These are phyloP conservation scores for Tachypleus tridentatus DNA, from an alignment of 1,140 invertebrate species.

Conservation along the genomic window DNA sequence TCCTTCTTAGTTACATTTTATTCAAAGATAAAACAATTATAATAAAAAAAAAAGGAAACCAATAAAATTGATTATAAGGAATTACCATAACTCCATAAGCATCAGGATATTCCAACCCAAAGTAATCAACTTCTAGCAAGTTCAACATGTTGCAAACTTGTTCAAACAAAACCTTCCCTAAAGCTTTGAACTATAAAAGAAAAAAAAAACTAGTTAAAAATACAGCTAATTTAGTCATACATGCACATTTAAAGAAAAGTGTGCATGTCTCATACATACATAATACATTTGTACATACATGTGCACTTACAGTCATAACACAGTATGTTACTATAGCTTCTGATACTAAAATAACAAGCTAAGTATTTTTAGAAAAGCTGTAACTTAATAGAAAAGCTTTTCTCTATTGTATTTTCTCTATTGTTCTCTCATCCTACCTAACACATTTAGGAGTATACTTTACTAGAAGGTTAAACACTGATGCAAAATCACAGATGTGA, in stretches of 20 bases:
- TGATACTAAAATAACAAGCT: neutral
- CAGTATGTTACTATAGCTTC: neutral
- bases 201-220: conserved; percentile 7
- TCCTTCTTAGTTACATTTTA: too few species aligned
- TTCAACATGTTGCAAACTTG: conserved; percentile 93
- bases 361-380: neutral
- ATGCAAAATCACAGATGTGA: too few species aligned
- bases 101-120: conserved; percentile 91
- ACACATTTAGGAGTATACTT: too few species aligned
- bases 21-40: too few species aligned
- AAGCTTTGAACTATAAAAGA: conserved; percentile 76
- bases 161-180: conserved; percentile 85
- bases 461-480: too few species aligned
- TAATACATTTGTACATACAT: neutral
- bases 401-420: too few species aligned
- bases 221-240: neutral
- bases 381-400: neutral
- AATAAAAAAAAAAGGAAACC: neutral
- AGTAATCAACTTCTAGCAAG: conserved; percentile 93
- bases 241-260: neutral
- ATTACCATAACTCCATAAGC: conserved; percentile 63
- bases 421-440: too few species aligned
- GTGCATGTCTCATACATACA: neutral
- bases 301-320: neutral
- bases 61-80: neutral